phyloP scores from a whole-genome alignment of 2,797 vertebrate species.

The Cuniculus paca region DNA sequence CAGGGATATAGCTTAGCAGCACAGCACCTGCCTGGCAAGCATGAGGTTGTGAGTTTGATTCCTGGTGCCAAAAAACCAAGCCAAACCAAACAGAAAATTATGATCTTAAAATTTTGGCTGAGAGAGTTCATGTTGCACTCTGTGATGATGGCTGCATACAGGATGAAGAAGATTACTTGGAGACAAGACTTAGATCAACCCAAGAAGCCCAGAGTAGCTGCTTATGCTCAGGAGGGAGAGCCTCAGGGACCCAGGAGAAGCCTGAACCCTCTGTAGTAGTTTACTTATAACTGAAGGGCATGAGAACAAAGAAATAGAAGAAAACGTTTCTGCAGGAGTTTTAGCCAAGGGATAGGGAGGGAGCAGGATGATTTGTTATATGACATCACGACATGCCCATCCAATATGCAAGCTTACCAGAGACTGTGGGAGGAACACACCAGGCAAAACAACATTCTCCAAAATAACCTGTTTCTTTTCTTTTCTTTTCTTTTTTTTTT shows the following conservation, averaged over 20 bases:
- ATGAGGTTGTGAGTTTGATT: no score
- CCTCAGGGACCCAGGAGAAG: background rate
- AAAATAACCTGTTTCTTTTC: no score
- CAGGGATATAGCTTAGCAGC: no score
- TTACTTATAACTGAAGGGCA: background rate
- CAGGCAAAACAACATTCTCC: background rate
- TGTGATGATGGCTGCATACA: background rate
- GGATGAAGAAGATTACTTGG: background rate
- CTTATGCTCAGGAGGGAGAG: background rate
- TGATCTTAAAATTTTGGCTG: conserved; percentile 31
- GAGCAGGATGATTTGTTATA: background rate
- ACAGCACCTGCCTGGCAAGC: no score
- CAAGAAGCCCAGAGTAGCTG: background rate
- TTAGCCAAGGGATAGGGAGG: background rate
- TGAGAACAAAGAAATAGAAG: background rate
- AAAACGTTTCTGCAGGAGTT: background rate
- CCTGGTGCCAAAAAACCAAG: no score
- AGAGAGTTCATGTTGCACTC: background rate
- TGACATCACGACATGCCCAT: background rate
- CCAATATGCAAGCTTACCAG: background rate
- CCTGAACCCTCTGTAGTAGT: background rate
- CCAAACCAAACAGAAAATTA: no score
- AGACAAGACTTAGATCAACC: background rate
- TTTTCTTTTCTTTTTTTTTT: no score
- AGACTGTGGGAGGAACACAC: background rate